Evolutionary conservation across 2,888 invertebrate species (phyloP), one percentile per base, ranked within the genome.

Genomic region (Cepaea hortensis): DNA sequence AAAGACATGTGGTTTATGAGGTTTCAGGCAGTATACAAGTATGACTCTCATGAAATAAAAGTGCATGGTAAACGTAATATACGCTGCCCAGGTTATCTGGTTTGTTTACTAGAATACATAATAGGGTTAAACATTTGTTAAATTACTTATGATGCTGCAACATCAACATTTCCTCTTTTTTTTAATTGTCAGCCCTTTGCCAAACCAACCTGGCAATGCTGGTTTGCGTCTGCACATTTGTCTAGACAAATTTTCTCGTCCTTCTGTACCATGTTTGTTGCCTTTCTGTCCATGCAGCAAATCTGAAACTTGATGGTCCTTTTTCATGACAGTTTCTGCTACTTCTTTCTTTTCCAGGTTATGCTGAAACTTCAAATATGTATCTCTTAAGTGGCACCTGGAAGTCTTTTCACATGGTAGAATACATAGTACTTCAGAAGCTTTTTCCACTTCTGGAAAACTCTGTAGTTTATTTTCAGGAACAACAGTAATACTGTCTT

Each of bases 131-230:
- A 35, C 35, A 55, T 55, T 11, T 55, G 55, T 6, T 55, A 9
- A 55, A 9, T 55, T 55, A 55, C 55, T n/a, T 20, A 68, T n/a
- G n/a, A n/a, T 20, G 35, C 35, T 35, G 35, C 35, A 35, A 35
- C 35, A 35, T 23, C 18, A 79, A 23, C 20, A 81, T 85, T 75
- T 90, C 35, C 85, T 88, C 81, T 91, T 91, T 82, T 90, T 91
- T 68, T 87, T 89, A 7, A 91, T 77, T 82, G 90, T 91, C 46
- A 92, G 85, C 0, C 93, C 93, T 90, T 93, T 93, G 6, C 93
- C 93, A 91, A 91, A 93, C 93, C 93, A 93, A 18, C 93, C 93
- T 61, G 93, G 93, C 68, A 87, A 88, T 7, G 89, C 23, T 18
- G 50, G 84, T 76, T 76, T 90, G 77, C 81, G 70, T 72, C 72